Evolutionary conservation across 2,113 vertebrate species (phyloP).

Genomic region (Eleginops maclovinus): DNA sequence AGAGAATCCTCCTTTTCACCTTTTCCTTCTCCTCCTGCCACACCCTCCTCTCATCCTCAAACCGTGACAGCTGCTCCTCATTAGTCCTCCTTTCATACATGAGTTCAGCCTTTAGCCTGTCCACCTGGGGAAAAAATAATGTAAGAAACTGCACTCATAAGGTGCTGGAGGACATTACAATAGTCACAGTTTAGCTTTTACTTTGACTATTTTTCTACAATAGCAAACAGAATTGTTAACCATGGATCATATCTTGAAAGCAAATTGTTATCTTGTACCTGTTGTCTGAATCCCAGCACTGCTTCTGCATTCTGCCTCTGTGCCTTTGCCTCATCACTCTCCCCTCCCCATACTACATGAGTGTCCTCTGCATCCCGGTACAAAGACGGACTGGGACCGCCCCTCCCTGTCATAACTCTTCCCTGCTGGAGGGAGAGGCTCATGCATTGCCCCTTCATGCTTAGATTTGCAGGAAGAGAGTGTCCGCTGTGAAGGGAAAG

Average conservation of each 20-base stretch:
- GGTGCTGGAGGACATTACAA: neutral
- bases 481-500: constrained; percentile 57
- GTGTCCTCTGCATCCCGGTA: constrained; percentile 83
- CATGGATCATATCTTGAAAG: neutral
- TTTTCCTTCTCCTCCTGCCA: constrained; percentile 98
- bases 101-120: constrained; percentile 89
- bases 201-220: neutral
- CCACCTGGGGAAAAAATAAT: constrained; percentile 75
- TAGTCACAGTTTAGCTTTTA: neutral
- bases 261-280: constrained; percentile 66
- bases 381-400: constrained; percentile 75
- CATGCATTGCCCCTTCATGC: constrained; percentile 75
- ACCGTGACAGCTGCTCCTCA: constrained; percentile 90
- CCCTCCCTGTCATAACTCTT: constrained; percentile 54
- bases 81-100: constrained; percentile 87
- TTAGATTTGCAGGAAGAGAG: constrained; percentile 38
- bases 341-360: constrained; percentile 80
- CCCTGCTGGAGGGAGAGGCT: constrained; percentile 73
- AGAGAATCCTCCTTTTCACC: constrained; percentile 34
- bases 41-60: constrained; percentile 91
- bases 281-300: constrained; percentile 84
- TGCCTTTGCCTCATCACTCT: constrained; percentile 89
- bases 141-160: neutral
- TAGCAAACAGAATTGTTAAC: neutral
- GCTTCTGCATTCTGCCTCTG: constrained; percentile 85